phyloP scores from a whole-genome alignment of 2,888 invertebrate species.

The Hydrotaea diabolus region DNA sequence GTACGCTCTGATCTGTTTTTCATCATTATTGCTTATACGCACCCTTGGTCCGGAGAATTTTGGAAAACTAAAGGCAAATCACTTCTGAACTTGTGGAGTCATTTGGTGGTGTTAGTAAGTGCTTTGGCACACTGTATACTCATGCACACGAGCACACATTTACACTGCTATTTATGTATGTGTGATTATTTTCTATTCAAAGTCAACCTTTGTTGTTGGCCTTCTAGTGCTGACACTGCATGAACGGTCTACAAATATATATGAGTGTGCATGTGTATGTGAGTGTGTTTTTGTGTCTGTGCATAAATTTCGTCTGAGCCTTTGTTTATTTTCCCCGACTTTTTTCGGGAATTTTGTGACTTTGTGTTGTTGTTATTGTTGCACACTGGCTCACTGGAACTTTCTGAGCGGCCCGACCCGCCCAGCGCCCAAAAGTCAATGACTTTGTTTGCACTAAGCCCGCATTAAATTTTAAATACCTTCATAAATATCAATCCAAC shows the following conservation, averaged over 20 bases:
- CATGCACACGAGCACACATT: too few relatives aligned
- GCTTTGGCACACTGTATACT: too few relatives aligned
- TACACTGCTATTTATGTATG: not conserved
- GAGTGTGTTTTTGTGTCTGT: not conserved
- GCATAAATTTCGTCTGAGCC: not conserved
- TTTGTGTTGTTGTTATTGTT: not conserved
- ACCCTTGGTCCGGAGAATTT: too few relatives aligned
- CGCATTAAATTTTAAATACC: not conserved
- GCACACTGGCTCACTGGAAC: not conserved
- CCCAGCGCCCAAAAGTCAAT: not conserved
- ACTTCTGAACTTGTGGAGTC: too few relatives aligned
- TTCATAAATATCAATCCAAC: not conserved
- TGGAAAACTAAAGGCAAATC: too few relatives aligned
- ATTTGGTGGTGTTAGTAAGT: too few relatives aligned
- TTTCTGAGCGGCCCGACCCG: not conserved
- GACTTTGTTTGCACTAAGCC: not conserved
- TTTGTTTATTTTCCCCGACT: not conserved
- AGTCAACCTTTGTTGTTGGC: slow-evolving; percentile 1
- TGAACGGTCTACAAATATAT: not conserved
- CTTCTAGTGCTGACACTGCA: not conserved
- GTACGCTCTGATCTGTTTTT: too few relatives aligned
- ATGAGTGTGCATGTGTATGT: not conserved
- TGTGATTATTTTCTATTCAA: not conserved
- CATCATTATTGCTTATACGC: too few relatives aligned
- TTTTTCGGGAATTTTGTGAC: not conserved